Base-by-base conservation (phyloP, 2,113 vertebrate species). In the Pao palembangensis region DNA sequence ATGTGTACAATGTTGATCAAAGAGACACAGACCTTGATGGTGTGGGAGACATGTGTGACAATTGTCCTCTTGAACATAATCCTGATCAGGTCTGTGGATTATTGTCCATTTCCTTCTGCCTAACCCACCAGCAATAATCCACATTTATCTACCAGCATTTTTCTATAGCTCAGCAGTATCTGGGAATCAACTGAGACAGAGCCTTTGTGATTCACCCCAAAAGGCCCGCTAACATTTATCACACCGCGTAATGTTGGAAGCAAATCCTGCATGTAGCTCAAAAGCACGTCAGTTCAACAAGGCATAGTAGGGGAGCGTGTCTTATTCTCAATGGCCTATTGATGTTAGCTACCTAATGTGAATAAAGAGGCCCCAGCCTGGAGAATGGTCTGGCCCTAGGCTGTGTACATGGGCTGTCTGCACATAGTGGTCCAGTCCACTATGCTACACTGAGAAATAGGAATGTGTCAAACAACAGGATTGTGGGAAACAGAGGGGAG, bases 11-110 rank as follows among this genome's bases (percentile, higher is more conserved):
- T 0, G 94, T 98, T 54, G 95, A 99, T 85, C 98, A 99, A 85
- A 93, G 83, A 63, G 98, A 99, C 86, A 95, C 95, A 2, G 98
- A 99, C 61, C 85, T 96, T 75, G 98, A 99, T 50, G 98, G 98
- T 23, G 94, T 98, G 71, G 98, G 98, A 82, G 98, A 99, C 85
- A 96, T 98, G 82, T 99, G 98, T 70, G 98, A 99, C 83, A 99
- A 99, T 85, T 99, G 98, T 68, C 98, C 98, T 38, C 82, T 99
- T 80, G 95, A 95, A 78, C 95, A 99, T 88, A 99, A 99, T 89
- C 96, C 96, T 64, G 95, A 99, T 75, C 98, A 99, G 95, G 98
- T 99, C 87, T 66, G 86, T 82, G 51, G 62, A 75, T 42, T 66
- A 3, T 41, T 62, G 17, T 28, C 58, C 57, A 64, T 78, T 81